These are phyloP conservation scores for Antechinus flavipes DNA, from an alignment of 2,113 vertebrate species.

Conservation along the genomic window DNA sequence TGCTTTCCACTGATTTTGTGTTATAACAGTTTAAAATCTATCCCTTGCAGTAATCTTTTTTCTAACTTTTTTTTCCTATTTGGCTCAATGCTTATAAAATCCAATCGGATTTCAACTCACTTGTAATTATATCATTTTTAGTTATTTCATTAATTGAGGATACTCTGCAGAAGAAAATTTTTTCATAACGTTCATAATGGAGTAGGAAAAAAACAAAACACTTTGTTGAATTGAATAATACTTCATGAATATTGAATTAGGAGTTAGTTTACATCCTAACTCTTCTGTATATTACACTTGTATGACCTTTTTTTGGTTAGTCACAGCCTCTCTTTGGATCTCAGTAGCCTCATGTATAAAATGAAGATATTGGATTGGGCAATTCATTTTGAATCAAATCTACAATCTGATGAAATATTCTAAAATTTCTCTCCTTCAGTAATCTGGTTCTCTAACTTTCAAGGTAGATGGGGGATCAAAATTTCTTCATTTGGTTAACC, in stretches of 20 bases:
- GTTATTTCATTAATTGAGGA: not conserved
- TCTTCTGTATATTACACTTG: not conserved
- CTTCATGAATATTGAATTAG: not conserved
- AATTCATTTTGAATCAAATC: not conserved
- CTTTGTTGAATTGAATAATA: no score
- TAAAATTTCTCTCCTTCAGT: not conserved
- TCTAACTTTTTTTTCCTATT: not conserved
- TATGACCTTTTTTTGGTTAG: not conserved
- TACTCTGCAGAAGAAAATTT: not conserved
- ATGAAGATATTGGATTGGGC: not conserved
- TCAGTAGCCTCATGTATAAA: not conserved
- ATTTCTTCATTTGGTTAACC: not conserved
- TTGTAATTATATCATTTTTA: not conserved
- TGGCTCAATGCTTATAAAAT: not conserved
- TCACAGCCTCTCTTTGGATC: not conserved
- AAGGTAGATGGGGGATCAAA: not conserved
- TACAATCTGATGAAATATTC: not conserved
- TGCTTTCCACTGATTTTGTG: not conserved
- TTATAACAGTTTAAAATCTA: not conserved
- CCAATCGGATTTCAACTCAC: not conserved
- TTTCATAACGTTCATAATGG: not conserved
- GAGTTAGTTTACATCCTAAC: not conserved
- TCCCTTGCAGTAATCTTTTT: not conserved
- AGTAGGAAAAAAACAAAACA: not conserved
- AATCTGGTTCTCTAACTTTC: not conserved